These are phyloP conservation scores for Ctenoplectra terminalis DNA, from an alignment of 1,140 invertebrate species.

Conservation along the genomic window DNA sequence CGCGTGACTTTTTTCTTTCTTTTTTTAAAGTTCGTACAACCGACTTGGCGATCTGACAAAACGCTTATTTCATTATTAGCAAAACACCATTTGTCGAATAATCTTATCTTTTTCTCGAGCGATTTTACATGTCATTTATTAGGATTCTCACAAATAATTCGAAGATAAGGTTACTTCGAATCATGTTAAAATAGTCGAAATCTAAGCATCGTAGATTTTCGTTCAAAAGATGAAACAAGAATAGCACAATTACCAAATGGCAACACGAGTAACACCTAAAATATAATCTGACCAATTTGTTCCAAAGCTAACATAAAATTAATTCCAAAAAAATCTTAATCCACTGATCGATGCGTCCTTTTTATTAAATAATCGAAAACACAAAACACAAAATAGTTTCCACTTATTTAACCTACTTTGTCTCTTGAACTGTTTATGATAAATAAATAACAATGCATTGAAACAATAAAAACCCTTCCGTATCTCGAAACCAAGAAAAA, in stretches of 20 bases:
- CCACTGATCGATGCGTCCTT: too few species aligned
- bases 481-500: too few species aligned
- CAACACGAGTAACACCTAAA: too few species aligned
- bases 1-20: not conserved
- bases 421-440: too few species aligned
- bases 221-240: not conserved
- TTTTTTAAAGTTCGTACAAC: not conserved
- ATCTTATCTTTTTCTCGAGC: not conserved
- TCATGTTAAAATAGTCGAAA: not conserved
- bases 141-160: not conserved
- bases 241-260: not conserved
- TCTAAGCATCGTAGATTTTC: not conserved
- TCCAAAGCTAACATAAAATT: too few species aligned
- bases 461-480: too few species aligned
- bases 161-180: not conserved
- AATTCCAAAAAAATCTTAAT: too few species aligned
- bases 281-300: too few species aligned
- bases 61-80: not conserved
- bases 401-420: too few species aligned
- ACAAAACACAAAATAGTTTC: too few species aligned
- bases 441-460: too few species aligned
- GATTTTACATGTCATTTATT: slow-evolving; percentile 11
- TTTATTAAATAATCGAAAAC: too few species aligned
- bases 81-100: not conserved
- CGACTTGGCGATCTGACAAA: slow-evolving; percentile 1